Evolutionary conservation across 1,140 invertebrate species (phyloP).

Genomic region (Drosophila pruinosa): DNA sequence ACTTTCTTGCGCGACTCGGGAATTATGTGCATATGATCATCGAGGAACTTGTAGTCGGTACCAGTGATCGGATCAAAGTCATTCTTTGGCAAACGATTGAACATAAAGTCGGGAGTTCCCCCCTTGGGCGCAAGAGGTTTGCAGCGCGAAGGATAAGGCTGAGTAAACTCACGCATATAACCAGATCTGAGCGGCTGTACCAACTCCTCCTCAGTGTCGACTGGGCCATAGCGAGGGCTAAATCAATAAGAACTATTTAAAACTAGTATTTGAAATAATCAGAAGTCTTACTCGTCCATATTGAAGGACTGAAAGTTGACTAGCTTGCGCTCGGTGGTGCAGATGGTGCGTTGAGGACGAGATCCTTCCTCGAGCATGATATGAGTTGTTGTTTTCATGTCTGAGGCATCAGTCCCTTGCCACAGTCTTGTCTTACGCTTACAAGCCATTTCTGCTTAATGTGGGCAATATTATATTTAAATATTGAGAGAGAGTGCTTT

Average conservation of each 20-base stretch:
- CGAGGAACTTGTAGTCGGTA: conserved; percentile 57
- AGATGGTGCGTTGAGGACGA: conserved; percentile 21
- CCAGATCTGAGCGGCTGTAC: conserved; percentile 40
- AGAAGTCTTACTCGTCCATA: conserved; percentile 57
- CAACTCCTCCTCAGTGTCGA: conserved; percentile 26
- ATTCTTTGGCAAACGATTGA: conserved; percentile 62
- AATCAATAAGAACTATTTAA: background rate
- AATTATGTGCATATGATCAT: conserved; percentile 61
- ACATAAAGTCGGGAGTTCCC: conserved; percentile 46
- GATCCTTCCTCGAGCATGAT: conserved; percentile 58
- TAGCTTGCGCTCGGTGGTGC: conserved; percentile 41
- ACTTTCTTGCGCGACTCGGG: conserved; percentile 54
- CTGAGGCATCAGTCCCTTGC: conserved; percentile 25
- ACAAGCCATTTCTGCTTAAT: conserved; percentile 34
- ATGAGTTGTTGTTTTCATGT: conserved; percentile 61
- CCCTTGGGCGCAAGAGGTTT: conserved; percentile 32
- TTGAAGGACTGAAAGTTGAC: conserved; percentile 66
- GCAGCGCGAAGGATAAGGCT: conserved; percentile 34
- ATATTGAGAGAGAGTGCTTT: background rate
- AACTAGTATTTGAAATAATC: background rate
- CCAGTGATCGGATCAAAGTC: conserved; percentile 60
- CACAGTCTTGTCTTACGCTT: conserved; percentile 49
- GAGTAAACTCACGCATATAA: conserved; percentile 52
- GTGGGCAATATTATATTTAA: background rate
- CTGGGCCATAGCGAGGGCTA: conserved; percentile 53